Conservation (phyloP, 2,797 vertebrate species). For the Myotis daubentonii region DNA sequence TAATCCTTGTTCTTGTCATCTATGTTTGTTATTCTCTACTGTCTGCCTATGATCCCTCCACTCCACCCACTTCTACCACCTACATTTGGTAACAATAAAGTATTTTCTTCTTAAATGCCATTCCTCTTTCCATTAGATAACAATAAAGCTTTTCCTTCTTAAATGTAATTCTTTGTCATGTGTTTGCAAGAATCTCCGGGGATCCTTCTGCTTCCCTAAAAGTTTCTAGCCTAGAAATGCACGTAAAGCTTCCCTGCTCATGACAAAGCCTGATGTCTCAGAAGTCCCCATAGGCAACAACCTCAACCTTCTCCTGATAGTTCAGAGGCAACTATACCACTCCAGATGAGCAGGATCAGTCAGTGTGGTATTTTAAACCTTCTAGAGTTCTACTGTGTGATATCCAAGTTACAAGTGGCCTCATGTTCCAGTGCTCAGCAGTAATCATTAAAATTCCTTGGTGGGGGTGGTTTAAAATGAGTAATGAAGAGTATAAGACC, state of each 20-base stretch:
- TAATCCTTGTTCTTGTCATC: not conserved
- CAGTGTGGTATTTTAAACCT: not conserved
- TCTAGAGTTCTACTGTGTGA: not conserved
- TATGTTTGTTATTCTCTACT: not conserved
- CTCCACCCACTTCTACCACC: not conserved
- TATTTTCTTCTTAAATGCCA: not conserved
- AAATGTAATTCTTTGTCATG: not conserved
- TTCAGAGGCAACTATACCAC: not conserved
- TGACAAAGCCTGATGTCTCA: not conserved
- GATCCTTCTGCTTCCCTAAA: not conserved
- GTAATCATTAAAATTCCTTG: constrained; percentile 10
- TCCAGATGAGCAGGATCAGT: not conserved
- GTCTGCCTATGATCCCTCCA: not conserved
- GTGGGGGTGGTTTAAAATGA: not conserved
- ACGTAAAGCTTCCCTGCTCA: not conserved
- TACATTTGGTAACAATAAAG: not conserved
- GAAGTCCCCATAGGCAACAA: not conserved
- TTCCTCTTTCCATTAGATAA: not conserved
- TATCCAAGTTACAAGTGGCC: not conserved
- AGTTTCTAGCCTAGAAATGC: not conserved
- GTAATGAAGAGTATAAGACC: not conserved
- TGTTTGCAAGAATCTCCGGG: not conserved
- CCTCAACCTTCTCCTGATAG: not conserved
- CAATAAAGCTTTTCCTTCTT: not conserved
- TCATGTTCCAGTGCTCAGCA: not conserved